phyloP scores from a whole-genome alignment of 2,797 vertebrate genomes.

The Tapera naevia region DNA sequence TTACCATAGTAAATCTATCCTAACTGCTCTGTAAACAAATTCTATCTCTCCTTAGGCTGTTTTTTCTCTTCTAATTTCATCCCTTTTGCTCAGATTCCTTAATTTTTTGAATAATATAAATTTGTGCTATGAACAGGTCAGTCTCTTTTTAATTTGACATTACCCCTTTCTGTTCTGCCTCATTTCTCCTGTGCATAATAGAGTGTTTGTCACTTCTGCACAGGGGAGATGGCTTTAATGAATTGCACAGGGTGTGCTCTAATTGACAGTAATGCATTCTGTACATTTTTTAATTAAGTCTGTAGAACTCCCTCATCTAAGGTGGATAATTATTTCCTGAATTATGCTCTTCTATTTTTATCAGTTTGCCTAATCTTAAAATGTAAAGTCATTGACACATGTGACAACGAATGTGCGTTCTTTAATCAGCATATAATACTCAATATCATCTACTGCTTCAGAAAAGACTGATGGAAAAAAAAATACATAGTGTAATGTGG shows the following conservation, averaged over 20 bases:
- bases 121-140: constrained; percentile 14
- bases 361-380: constrained; percentile 19
- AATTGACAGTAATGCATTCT: constrained; percentile 60
- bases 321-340: constrained; percentile 56
- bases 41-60: neutral
- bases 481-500: neutral
- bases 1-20: constrained; percentile 33
- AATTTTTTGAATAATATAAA: neutral
- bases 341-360: constrained; percentile 44
- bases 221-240: constrained; percentile 31
- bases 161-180: constrained; percentile 10
- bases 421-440: neutral
- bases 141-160: neutral
- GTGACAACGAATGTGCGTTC: neutral
- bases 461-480: neutral
- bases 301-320: constrained; percentile 46
- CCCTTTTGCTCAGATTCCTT: neutral
- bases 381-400: neutral
- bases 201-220: constrained; percentile 15
- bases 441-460: neutral
- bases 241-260: constrained; percentile 39
- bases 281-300: constrained; percentile 58
- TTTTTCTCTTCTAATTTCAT: neutral
- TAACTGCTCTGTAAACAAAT: constrained; percentile 38
- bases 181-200: constrained; percentile 4